Conservation (phyloP, 1,140 invertebrate genomes). For the Heliconius nattereri region DNA sequence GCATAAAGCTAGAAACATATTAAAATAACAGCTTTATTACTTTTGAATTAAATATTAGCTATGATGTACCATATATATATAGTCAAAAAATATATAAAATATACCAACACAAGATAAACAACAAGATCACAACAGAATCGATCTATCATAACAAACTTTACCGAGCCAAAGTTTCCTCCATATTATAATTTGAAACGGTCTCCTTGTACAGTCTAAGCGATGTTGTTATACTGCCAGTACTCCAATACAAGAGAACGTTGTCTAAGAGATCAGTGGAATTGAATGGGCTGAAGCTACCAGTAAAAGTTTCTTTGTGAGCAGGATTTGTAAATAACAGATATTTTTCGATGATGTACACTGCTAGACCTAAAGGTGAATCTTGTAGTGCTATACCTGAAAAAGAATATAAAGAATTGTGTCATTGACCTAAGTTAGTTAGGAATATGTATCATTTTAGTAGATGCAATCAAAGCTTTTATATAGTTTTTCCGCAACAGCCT, state of each 20-base stretch:
- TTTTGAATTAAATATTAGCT: too few relatives aligned
- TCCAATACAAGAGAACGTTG: slow-evolving; percentile 90
- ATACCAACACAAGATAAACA: too few relatives aligned
- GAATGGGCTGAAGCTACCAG: slow-evolving; percentile 83
- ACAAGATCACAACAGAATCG: not conserved
- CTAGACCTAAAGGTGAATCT: slow-evolving; percentile 85
- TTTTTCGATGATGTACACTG: slow-evolving; percentile 89
- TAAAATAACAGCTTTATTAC: too few relatives aligned
- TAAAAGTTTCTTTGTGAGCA: slow-evolving; percentile 59
- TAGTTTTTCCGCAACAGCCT: too few relatives aligned
- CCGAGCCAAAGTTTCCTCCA: slow-evolving; percentile 62
- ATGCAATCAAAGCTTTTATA: too few relatives aligned
- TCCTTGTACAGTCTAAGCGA: slow-evolving; percentile 86
- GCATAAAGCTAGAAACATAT: too few relatives aligned
- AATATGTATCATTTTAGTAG: too few relatives aligned
- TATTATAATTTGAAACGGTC: slow-evolving; percentile 60
- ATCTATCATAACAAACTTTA: slow-evolving; percentile 40
- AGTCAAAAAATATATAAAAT: too few relatives aligned
- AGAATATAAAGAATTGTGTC: too few relatives aligned
- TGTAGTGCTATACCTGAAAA: slow-evolving; percentile 81
- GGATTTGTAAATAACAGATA: slow-evolving; percentile 85
- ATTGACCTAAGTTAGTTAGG: too few relatives aligned
- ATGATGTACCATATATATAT: too few relatives aligned
- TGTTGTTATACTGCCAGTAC: slow-evolving; percentile 85
- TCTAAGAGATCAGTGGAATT: slow-evolving; percentile 86